These are phyloP conservation scores for Drosophila bocki DNA, from an alignment of 1,140 invertebrate species.

Conservation along the genomic window DNA sequence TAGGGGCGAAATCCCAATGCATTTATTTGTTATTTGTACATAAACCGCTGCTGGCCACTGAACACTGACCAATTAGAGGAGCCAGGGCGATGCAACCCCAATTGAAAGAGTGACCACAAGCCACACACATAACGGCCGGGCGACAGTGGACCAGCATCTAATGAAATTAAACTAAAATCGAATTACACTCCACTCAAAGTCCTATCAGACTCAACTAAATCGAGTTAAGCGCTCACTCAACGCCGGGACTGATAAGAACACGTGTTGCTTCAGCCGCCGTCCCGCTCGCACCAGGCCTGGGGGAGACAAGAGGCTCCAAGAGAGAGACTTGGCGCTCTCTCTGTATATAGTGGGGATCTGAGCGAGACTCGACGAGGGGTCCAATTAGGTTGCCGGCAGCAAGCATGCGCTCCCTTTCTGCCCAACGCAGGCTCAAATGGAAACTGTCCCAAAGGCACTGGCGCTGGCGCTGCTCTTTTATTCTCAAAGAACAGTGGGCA, in stretches of 20 bases:
- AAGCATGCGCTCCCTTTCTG: constrained; percentile 80
- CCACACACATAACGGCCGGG: constrained; percentile 7
- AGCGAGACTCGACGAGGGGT: constrained; percentile 30
- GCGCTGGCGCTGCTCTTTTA: constrained; percentile 63
- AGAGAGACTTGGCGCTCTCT: constrained; percentile 10
- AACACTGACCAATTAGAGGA: constrained; percentile 73
- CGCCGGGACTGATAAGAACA: constrained; percentile 76
- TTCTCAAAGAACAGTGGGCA: constrained; percentile 22
- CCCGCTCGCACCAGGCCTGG: constrained; percentile 39
- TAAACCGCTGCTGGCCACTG: constrained; percentile 53
- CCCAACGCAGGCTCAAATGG: constrained; percentile 42
- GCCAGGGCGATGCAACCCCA: constrained; percentile 60
- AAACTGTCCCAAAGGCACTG: constrained; percentile 53
- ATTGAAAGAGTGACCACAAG: constrained; percentile 26
- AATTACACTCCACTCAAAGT: constrained; percentile 26
- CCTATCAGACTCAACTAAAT: constrained; percentile 36
- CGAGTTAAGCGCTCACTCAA: constrained; percentile 28
- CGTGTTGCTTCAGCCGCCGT: constrained; percentile 70
- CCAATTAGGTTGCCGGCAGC: constrained; percentile 65
- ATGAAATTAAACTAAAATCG: constrained; percentile 66
- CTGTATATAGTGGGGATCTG: not conserved
- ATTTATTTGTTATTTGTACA: constrained; percentile 45
- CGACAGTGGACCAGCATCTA: constrained; percentile 63
- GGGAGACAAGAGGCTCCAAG: not conserved
- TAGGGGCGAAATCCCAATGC: constrained; percentile 55